phyloP scores from a whole-genome alignment of 1,140 invertebrate genomes.

The Drosophila busckii region DNA sequence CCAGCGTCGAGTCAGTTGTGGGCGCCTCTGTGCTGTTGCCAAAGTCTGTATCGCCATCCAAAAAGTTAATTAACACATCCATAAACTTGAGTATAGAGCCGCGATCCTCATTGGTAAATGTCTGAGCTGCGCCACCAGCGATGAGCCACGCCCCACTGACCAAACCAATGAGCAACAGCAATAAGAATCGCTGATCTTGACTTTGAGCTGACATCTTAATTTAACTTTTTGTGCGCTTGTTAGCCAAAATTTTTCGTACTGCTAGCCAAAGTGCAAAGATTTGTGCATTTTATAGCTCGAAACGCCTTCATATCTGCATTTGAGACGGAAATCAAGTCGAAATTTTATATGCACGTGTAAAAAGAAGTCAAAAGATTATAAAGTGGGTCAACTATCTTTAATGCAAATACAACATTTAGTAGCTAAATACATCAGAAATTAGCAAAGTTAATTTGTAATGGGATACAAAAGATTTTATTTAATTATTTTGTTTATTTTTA shows the following conservation, averaged over 20 bases:
- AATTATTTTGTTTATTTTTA: no score
- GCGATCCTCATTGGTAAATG: conserved; percentile 46
- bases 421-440: no score
- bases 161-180: conserved; percentile 22
- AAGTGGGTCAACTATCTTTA: no score
- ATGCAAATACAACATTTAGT: no score
- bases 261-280: not conserved
- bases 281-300: conserved; percentile 22
- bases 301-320: conserved; percentile 13
- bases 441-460: no score
- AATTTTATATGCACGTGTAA: no score
- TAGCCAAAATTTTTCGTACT: conserved; percentile 29
- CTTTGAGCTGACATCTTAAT: conserved; percentile 14
- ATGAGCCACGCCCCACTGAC: conserved; percentile 2
- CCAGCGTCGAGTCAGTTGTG: not conserved
- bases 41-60: conserved; percentile 39
- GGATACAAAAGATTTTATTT: no score
- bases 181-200: conserved; percentile 25
- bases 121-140: conserved; percentile 18
- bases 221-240: not conserved
- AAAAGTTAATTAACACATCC: conserved; percentile 46
- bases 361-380: no score
- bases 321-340: no score
- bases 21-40: conserved; percentile 13
- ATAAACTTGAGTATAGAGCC: conserved; percentile 49